Evolutionary conservation across 2,888 invertebrate species (phyloP).

Genomic region (Drosophila colorata): DNA sequence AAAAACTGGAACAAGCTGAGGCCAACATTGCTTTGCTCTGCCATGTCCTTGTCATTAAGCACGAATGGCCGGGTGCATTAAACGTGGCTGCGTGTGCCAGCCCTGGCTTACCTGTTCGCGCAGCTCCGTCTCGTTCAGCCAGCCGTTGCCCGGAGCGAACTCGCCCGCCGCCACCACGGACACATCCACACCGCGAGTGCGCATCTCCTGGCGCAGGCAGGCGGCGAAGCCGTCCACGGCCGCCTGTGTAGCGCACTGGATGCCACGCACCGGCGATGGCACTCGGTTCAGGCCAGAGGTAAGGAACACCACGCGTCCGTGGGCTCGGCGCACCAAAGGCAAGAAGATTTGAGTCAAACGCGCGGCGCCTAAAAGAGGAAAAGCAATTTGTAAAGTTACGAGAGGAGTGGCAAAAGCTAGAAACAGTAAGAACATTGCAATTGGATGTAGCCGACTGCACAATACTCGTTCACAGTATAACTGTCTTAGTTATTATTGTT

Average conservation of each 20-base stretch:
- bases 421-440: too few species aligned
- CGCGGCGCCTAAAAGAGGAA: conserved; percentile 86
- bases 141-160: conserved; percentile 92
- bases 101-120: conserved; percentile 86
- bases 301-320: conserved; percentile 92
- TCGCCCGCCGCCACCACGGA: conserved; percentile 94
- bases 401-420: too few species aligned
- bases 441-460: too few species aligned
- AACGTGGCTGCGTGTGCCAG: neutral
- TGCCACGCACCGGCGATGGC: conserved; percentile 92
- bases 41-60: conserved; percentile 46
- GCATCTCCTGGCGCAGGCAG: conserved; percentile 92
- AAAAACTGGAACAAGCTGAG: conserved; percentile 52
- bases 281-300: conserved; percentile 91
- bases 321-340: conserved; percentile 91
- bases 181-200: conserved; percentile 92
- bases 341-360: conserved; percentile 92
- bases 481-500: too few species aligned
- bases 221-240: conserved; percentile 93
- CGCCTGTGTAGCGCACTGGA: conserved; percentile 92
- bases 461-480: too few species aligned
- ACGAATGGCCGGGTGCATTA: conserved; percentile 27
- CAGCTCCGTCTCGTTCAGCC: conserved; percentile 90
- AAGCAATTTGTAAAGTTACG: neutral
- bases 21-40: conserved; percentile 2